phyloP scores from a whole-genome alignment of 2,113 vertebrate species.

The Castor canadensis region DNA sequence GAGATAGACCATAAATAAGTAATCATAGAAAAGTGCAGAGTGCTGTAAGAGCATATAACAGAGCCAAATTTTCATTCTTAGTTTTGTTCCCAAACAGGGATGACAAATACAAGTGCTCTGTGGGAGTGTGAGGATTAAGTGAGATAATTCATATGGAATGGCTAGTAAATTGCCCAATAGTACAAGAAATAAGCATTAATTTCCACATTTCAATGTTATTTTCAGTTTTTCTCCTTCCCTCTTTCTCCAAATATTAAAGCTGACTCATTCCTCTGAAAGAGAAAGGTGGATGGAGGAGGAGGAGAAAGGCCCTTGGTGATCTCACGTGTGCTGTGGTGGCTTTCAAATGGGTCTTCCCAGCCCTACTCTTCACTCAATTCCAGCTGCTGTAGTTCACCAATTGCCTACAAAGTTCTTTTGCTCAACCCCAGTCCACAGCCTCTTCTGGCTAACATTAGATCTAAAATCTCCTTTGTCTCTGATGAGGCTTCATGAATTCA shows the following conservation, averaged over 20 bases:
- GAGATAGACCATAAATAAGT: neutral
- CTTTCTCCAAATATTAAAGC: constrained; percentile 28
- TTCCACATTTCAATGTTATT: neutral
- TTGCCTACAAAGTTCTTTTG: neutral
- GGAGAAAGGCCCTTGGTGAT: neutral
- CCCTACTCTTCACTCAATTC: neutral
- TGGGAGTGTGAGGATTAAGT: constrained; percentile 20
- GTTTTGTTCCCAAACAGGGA: constrained; percentile 46
- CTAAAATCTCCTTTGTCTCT: constrained; percentile 25
- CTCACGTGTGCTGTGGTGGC: neutral
- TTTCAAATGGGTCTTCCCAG: neutral
- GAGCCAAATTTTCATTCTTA: neutral
- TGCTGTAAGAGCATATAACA: neutral
- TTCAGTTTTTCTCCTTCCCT: neutral
- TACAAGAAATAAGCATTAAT: constrained; percentile 9
- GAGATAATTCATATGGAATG: neutral
- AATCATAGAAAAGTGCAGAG: neutral
- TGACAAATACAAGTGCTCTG: neutral
- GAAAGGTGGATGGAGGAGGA: neutral
- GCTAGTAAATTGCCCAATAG: neutral
- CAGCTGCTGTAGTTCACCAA: neutral
- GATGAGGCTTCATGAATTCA: neutral
- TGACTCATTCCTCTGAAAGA: neutral
- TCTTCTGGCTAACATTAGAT: neutral
- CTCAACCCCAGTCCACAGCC: neutral